phyloP scores from a whole-genome alignment of 1,140 invertebrate species.

The Megalonaias nervosa region DNA sequence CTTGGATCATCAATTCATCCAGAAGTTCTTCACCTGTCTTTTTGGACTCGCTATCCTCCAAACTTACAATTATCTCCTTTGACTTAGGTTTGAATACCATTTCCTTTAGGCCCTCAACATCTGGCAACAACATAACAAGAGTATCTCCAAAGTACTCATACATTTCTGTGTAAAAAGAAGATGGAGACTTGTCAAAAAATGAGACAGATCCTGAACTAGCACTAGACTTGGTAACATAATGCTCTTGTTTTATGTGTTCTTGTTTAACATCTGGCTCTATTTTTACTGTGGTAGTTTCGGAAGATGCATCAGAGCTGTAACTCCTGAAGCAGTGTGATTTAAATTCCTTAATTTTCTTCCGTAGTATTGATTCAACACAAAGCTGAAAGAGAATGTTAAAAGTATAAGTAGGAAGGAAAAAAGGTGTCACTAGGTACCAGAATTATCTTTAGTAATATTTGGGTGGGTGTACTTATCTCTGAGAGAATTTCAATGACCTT shows the following conservation, averaged over 20 bases:
- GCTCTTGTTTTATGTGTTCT: background rate
- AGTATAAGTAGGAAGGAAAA: background rate
- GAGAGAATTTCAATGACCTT: background rate
- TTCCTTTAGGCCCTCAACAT: constrained; percentile 40
- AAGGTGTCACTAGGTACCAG: constrained; percentile 1
- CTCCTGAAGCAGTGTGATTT: constrained; percentile 25
- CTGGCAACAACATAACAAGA: constrained; percentile 54
- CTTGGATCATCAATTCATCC: constrained; percentile 59
- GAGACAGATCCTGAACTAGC: constrained; percentile 5
- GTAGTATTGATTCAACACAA: constrained; percentile 46
- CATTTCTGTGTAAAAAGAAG: constrained; percentile 61
- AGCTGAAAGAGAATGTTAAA: constrained; percentile 22
- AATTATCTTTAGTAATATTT: background rate
- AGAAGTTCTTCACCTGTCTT: constrained; percentile 67
- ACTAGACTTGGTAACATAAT: constrained; percentile 1
- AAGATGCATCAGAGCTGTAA: background rate
- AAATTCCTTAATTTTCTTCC: constrained; percentile 44
- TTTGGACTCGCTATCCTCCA: constrained; percentile 50
- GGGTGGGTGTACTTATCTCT: background rate
- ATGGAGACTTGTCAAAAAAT: constrained; percentile 37
- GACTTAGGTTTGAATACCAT: constrained; percentile 45
- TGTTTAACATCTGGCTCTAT: background rate
- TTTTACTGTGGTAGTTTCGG: background rate
- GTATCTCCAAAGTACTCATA: constrained; percentile 68
- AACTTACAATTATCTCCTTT: constrained; percentile 42